Conservation (phyloP, 2,113 vertebrate genomes). For the Zapus hudsonius region DNA sequence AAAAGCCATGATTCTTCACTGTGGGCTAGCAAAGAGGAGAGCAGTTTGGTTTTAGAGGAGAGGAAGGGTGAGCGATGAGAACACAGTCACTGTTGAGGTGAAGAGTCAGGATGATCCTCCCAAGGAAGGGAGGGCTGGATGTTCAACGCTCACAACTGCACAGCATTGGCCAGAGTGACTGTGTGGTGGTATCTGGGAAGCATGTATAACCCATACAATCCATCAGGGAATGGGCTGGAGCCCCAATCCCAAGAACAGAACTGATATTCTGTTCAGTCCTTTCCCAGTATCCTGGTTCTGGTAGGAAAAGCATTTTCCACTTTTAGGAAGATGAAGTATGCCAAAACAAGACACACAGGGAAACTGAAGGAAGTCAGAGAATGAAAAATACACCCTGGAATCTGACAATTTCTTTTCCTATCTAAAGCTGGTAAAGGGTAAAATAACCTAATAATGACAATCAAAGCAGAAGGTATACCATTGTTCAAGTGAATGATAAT, state of each 20-base stretch:
- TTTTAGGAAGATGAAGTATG: constrained; percentile 37
- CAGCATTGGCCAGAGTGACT: background rate
- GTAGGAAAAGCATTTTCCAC: background rate
- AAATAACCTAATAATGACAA: constrained; percentile 69
- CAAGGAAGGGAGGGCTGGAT: rapidly evolving
- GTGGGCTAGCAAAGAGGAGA: background rate
- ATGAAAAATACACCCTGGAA: constrained; percentile 50
- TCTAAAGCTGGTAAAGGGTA: constrained; percentile 62
- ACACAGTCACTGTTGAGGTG: background rate
- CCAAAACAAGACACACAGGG: background rate
- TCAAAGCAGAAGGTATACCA: constrained; percentile 42
- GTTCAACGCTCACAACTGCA: too few relatives aligned
- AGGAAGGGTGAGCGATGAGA: background rate
- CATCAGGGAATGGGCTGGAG: background rate
- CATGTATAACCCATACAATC: too few relatives aligned
- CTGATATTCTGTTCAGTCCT: background rate
- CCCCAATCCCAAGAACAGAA: background rate
- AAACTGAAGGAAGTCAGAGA: constrained; percentile 43
- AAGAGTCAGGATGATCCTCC: background rate
- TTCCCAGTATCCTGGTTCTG: background rate
- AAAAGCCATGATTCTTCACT: background rate
- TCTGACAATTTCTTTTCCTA: constrained; percentile 56
- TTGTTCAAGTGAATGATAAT: constrained; percentile 51
- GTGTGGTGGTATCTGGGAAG: background rate
- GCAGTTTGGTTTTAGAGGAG: background rate